Conservation (phyloP, 2,888 invertebrate species). For the Seira ritae region DNA sequence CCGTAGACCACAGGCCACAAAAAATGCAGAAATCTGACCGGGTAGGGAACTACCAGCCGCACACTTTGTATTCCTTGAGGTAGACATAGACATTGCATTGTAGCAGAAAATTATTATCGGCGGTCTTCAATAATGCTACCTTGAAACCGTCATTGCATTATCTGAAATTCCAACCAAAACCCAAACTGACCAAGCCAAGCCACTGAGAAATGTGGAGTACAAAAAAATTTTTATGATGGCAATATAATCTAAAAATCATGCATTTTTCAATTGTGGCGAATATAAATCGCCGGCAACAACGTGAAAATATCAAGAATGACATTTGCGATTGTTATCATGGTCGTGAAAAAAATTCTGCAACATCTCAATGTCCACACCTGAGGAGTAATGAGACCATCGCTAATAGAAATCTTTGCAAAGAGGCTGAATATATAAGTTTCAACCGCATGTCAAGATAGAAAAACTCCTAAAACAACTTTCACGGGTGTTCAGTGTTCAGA, state of each 20-base stretch:
- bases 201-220: constrained; percentile 18
- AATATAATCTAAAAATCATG: background rate
- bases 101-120: background rate
- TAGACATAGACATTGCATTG: background rate
- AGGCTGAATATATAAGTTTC: too few relatives aligned
- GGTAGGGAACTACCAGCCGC: background rate
- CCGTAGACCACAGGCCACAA: background rate
- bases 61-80: constrained; percentile 18
- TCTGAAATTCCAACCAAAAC: constrained; percentile 5
- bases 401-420: too few relatives aligned
- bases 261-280: background rate
- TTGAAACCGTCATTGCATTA: background rate
- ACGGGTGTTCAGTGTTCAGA: too few relatives aligned
- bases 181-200: constrained; percentile 51
- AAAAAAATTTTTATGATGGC: constrained; percentile 34
- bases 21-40: background rate
- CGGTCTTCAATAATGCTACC: background rate
- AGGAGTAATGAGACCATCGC: too few relatives aligned
- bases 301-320: too few relatives aligned
- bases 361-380: too few relatives aligned
- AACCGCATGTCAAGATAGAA: too few relatives aligned
- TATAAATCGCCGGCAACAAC: too few relatives aligned
- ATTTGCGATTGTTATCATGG: too few relatives aligned
- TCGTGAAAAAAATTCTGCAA: too few relatives aligned
- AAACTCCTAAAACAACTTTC: too few relatives aligned